Evolutionary conservation across 2,888 invertebrate species (phyloP).

Genomic region (Cloeon dipterum): DNA sequence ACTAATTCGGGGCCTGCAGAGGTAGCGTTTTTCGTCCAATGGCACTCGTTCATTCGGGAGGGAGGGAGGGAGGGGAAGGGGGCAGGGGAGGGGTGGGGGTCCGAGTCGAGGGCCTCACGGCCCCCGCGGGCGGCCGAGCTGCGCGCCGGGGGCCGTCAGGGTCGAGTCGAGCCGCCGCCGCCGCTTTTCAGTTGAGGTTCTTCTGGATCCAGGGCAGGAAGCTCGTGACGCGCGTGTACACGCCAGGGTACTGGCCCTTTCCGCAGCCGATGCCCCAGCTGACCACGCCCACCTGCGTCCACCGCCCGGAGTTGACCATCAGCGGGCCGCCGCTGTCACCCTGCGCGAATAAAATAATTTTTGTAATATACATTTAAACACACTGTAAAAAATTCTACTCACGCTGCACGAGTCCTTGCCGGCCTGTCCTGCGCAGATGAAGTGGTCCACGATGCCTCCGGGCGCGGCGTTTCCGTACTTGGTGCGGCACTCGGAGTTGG

Average conservation of each 20-base stretch:
- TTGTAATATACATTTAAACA: no score
- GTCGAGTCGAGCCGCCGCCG: no score
- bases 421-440: conserved; percentile 68
- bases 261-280: conserved; percentile 86
- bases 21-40: no score
- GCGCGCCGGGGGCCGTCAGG: no score
- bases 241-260: conserved; percentile 76
- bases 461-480: conserved; percentile 74
- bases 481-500: conserved; percentile 46
- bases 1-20: no score
- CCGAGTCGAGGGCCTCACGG: no score
- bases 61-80: no score
- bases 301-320: conserved; percentile 52
- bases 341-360: no score
- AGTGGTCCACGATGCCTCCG: conserved; percentile 69
- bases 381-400: conserved; percentile 18
- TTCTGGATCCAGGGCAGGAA: conserved; percentile 72
- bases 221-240: conserved; percentile 63
- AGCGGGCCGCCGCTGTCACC: conserved; percentile 78
- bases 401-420: conserved; percentile 77
- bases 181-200: conserved; percentile 39
- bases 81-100: no score
- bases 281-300: conserved; percentile 70
- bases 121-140: no score
- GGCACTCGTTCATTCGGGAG: no score